Evolutionary conservation across 2,888 invertebrate genomes (phyloP).

Genomic region (Cinara cedri): DNA sequence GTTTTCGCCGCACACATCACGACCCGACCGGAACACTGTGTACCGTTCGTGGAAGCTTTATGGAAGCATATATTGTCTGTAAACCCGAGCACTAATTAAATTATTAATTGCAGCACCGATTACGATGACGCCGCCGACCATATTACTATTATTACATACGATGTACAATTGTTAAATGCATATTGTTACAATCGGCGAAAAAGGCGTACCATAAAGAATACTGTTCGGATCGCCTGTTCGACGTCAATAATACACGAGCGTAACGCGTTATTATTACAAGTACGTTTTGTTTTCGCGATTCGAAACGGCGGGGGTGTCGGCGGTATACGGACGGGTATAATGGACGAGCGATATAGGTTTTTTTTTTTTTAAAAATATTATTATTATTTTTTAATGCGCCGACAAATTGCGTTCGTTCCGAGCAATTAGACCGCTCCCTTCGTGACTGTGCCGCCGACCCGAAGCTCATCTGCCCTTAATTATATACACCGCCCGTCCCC

Average conservation of each 20-base stretch:
- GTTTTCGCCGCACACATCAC: too few species aligned
- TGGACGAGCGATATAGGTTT: slow-evolving; percentile 43
- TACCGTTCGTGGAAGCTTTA: too few species aligned
- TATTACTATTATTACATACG: too few species aligned
- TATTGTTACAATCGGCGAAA: too few species aligned
- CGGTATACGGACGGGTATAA: neutral
- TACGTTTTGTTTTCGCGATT: neutral
- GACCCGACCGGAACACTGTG: too few species aligned
- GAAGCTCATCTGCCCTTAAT: slow-evolving; percentile 55
- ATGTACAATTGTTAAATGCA: too few species aligned
- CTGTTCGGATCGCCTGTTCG: slow-evolving; percentile 26
- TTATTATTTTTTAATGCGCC: slow-evolving; percentile 45
- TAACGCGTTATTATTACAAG: neutral
- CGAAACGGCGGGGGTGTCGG: neutral
- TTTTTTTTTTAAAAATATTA: too few species aligned
- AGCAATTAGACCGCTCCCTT: slow-evolving; percentile 57
- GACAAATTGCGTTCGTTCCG: slow-evolving; percentile 57
- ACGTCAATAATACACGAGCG: neutral
- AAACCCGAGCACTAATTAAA: too few species aligned
- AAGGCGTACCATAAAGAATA: too few species aligned
- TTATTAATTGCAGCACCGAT: too few species aligned
- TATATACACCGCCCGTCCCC: slow-evolving; percentile 1
- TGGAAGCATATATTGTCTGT: too few species aligned
- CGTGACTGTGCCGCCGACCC: slow-evolving; percentile 37
- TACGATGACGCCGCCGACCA: too few species aligned